phyloP scores from a whole-genome alignment of 2,113 vertebrate genomes.

The Isichthys henryi region DNA sequence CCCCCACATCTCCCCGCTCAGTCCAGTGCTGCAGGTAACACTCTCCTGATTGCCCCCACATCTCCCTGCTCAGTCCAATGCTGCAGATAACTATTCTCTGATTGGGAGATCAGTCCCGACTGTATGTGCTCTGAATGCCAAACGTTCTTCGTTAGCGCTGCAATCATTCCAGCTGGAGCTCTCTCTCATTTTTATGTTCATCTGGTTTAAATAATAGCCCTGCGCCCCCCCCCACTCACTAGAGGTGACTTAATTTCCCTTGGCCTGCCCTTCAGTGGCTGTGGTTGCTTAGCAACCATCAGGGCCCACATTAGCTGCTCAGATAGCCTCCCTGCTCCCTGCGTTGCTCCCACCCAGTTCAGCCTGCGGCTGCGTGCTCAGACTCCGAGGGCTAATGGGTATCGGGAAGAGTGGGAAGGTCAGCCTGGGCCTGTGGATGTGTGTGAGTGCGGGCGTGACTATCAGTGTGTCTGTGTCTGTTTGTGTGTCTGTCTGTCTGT shows the following conservation, averaged over 20 bases:
- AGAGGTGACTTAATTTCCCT: neutral
- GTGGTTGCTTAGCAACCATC: constrained; percentile 13
- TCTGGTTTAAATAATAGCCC: constrained; percentile 12
- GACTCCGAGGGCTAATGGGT: neutral
- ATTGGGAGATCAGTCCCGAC: neutral
- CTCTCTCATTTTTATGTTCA: neutral
- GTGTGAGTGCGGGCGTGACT: neutral
- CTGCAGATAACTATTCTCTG: neutral
- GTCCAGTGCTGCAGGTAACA: neutral
- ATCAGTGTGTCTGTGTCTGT: neutral
- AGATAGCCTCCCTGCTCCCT: neutral
- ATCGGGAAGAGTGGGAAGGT: neutral
- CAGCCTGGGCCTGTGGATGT: neutral
- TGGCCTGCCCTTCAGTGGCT: neutral
- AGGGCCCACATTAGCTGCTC: neutral
- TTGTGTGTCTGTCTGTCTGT: neutral
- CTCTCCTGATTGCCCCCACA: neutral
- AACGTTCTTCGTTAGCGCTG: neutral
- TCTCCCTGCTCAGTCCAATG: neutral
- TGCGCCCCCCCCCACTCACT: no score
- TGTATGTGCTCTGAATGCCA: neutral
- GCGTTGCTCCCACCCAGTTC: neutral
- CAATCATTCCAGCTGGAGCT: neutral
- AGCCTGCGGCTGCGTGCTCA: neutral
- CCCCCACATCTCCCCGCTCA: neutral